Evolutionary conservation across 2,888 invertebrate species (phyloP), one percentile per base, ranked within the genome.

Genomic region (Gisinianus flammeolus): DNA sequence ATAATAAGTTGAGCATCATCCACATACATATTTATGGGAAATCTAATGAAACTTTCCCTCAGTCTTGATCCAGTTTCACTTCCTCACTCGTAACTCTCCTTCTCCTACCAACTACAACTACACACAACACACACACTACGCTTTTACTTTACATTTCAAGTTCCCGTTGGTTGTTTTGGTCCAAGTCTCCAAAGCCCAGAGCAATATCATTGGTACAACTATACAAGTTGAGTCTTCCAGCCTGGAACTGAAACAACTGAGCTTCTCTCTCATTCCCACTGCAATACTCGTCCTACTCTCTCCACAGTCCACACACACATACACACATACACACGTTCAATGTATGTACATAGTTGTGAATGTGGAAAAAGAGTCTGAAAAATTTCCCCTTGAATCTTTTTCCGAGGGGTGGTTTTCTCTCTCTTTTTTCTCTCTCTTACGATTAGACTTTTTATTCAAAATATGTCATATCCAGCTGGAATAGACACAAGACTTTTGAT

Each of bases 111-210:
- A 2, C 12, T 5, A 4, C 31, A 24, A 24, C 31, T 31, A 16
- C 26, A 64, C 24, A 19, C 19, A 16, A 31, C 16, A 31, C 22
- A 30, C 19, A 16, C 22, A n/a, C 10, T 30, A 28, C 16, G 19
- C 4, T 30, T 3, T 8, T 31, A 6, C 10, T 69, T 16, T 22
- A 4, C 10, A n/a, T 19, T 67, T 67, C 35, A n/a, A n/a, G 35
- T 44, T 67, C 26, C 19, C 30, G 31, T 68, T 69, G 31, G 26
- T 19, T 22, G 30, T 6, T 35, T 22, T 31, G 35, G 30, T 24
- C n/a, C 62, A 73, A 64, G 66, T 74, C 74, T 74, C 74, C 62
- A 35, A 66, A 62, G 74, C 74, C 30, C 74, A 74, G 66, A 74
- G 74, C 74, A 74, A 74, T 74, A 74, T 44, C 74, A 44, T 66